Conservation (phyloP, 2,113 vertebrate genomes). For the Deroptyus accipitrinus region DNA sequence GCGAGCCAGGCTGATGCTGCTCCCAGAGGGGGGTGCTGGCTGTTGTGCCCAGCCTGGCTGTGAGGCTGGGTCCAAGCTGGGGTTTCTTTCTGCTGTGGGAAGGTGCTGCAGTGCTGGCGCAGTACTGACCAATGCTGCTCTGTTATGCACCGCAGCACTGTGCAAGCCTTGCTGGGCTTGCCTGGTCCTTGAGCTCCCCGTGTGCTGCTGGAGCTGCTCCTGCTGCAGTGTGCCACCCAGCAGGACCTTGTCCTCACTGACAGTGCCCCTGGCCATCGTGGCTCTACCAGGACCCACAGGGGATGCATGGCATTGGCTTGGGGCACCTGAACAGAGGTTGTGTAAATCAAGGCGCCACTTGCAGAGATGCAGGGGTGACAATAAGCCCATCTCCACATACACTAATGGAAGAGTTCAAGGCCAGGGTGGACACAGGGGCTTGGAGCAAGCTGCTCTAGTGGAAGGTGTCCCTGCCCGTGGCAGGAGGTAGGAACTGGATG, state of each 20-base stretch:
- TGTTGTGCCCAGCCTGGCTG: background rate
- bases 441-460: background rate
- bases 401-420: background rate
- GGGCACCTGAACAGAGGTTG: background rate
- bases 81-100: rapidly evolving
- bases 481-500: background rate
- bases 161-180: background rate
- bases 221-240: background rate
- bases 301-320: background rate
- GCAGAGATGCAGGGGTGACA: background rate
- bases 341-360: too few relatives aligned
- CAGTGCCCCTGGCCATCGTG: background rate
- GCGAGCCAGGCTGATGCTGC: background rate
- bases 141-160: rapidly evolving
- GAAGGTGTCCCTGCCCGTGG: background rate
- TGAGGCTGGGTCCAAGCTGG: background rate
- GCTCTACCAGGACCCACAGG: background rate
- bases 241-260: background rate
- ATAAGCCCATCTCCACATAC: rapidly evolving
- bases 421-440: background rate
- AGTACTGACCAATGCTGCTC: background rate
- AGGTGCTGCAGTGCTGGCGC: background rate
- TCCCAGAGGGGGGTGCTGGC: background rate
- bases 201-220: background rate
- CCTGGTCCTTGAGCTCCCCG: rapidly evolving